Evolutionary conservation across 2,888 invertebrate genomes (phyloP).

Genomic region (Drosophila peninsularis): DNA sequence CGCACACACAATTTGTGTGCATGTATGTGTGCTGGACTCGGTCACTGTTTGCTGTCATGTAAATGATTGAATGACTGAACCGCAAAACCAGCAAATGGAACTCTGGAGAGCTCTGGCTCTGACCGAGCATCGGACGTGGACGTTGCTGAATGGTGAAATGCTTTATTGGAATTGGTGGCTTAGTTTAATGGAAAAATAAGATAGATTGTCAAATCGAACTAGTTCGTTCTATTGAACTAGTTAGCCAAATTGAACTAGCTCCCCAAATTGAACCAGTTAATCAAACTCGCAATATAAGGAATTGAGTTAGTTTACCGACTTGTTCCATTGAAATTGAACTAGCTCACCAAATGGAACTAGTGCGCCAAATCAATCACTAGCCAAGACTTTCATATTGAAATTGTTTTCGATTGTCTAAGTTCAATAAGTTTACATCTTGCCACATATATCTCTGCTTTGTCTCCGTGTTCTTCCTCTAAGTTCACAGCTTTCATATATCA

Average conservation of each 20-base stretch:
- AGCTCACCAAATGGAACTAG: neutral
- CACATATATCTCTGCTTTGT: neutral
- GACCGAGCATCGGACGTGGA: neutral
- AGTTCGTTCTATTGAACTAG: neutral
- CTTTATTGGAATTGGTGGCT: neutral
- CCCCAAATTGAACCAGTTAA: neutral
- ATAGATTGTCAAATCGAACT: neutral
- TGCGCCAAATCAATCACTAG: neutral
- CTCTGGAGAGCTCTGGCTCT: neutral
- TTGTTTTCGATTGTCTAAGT: neutral
- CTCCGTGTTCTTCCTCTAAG: neutral
- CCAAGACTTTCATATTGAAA: neutral
- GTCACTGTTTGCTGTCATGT: constrained; percentile 52
- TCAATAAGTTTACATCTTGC: neutral
- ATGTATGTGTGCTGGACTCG: constrained; percentile 32
- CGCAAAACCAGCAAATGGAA: constrained; percentile 26
- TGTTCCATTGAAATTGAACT: neutral
- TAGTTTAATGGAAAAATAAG: neutral
- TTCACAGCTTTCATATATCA: constrained; percentile 47
- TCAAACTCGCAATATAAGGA: neutral
- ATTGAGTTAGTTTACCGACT: neutral
- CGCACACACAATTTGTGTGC: constrained; percentile 4
- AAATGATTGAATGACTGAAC: constrained; percentile 54
- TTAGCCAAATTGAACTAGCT: too few species aligned
- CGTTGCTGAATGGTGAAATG: neutral